These are phyloP conservation scores for Balaenoptera acutorostrata DNA, from an alignment of 2,113 vertebrate genomes.

Conservation along the genomic window DNA sequence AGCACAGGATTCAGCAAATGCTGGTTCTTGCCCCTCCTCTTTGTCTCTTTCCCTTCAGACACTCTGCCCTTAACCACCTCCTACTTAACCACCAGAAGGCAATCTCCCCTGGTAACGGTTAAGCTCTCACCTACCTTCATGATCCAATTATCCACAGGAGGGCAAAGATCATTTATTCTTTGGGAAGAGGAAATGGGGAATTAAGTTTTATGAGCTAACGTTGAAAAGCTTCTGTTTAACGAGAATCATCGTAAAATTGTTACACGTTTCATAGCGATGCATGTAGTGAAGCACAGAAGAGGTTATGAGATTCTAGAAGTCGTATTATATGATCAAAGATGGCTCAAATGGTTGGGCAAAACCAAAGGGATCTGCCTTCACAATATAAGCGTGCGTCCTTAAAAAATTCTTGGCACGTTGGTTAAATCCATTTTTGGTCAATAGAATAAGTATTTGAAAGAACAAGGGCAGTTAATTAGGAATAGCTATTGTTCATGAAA, in stretches of 20 bases:
- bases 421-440: background rate
- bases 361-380: background rate
- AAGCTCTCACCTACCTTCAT: background rate
- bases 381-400: background rate
- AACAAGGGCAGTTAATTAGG: background rate
- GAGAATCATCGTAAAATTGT: slow-evolving; percentile 46
- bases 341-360: background rate
- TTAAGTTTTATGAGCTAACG: slow-evolving; percentile 63
- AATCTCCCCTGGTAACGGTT: slow-evolving; percentile 40
- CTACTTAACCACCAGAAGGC: background rate
- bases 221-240: slow-evolving; percentile 59
- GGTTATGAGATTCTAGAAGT: background rate
- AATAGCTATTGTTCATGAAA: background rate
- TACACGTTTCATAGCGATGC: slow-evolving; percentile 1
- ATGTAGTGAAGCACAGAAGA: background rate
- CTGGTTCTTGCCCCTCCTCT: background rate
- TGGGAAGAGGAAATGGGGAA: slow-evolving; percentile 59
- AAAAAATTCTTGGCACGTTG: background rate
- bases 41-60: background rate
- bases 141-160: slow-evolving; percentile 38
- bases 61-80: background rate
- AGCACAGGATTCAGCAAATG: background rate
- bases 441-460: background rate
- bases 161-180: slow-evolving; percentile 60
- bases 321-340: background rate